Conservation (phyloP, 1,140 invertebrate genomes). For the Drosophila melanogaster region DNA sequence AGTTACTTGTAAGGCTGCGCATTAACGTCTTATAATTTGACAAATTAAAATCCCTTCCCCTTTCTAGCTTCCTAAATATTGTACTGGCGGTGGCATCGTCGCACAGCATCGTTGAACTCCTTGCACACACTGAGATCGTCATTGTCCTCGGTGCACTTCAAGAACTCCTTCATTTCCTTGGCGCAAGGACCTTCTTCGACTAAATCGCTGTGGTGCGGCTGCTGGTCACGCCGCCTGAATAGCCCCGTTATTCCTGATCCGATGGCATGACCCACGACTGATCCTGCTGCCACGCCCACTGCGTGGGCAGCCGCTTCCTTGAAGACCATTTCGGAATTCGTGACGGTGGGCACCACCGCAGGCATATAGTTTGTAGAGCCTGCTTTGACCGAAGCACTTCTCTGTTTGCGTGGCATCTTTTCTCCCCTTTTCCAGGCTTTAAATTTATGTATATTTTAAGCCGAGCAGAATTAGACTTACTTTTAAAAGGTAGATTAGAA, state of each 20-base stretch:
- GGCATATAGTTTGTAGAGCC: slow-evolving; percentile 10
- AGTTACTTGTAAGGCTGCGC: background rate
- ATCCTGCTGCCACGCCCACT: slow-evolving; percentile 90
- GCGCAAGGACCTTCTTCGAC: slow-evolving; percentile 89
- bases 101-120: slow-evolving; percentile 95
- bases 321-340: slow-evolving; percentile 25
- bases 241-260: slow-evolving; percentile 93
- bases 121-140: slow-evolving; percentile 92
- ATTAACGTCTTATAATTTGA: background rate
- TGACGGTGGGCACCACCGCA: slow-evolving; percentile 13
- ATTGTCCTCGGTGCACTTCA: slow-evolving; percentile 93
- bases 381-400: slow-evolving; percentile 10
- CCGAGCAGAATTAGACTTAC: background rate
- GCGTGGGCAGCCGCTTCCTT: slow-evolving; percentile 94
- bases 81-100: slow-evolving; percentile 90
- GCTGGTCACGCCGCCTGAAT: slow-evolving; percentile 88
- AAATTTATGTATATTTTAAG: too few species aligned
- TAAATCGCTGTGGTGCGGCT: slow-evolving; percentile 73
- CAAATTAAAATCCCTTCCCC: background rate
- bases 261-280: slow-evolving; percentile 90
- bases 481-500: slow-evolving; percentile 13
- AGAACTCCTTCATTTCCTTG: slow-evolving; percentile 93
- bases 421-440: background rate
- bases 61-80: slow-evolving; percentile 85
- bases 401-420: slow-evolving; percentile 50